phyloP scores from a whole-genome alignment of 1,140 invertebrate genomes.

The Xylocopa sonorina region DNA sequence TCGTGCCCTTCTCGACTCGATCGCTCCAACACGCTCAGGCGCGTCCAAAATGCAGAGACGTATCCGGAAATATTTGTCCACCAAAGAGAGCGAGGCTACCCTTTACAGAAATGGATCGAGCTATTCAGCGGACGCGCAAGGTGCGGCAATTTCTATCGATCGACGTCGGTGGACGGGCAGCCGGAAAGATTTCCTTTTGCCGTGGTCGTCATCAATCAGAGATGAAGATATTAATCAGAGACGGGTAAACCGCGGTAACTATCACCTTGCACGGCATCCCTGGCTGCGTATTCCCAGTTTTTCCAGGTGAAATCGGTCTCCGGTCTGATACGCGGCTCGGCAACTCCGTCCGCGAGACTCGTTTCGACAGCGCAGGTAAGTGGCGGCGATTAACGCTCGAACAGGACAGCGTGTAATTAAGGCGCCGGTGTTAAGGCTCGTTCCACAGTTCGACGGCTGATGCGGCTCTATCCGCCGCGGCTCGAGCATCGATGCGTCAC shows the following conservation, averaged over 20 bases:
- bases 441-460: slow-evolving; percentile 33
- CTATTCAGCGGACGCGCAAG: too few species aligned
- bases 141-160: too few species aligned
- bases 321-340: not conserved
- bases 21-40: too few species aligned
- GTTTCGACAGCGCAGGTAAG: slow-evolving; percentile 32
- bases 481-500: slow-evolving; percentile 58
- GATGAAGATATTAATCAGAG: not conserved
- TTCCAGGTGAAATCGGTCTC: too few species aligned
- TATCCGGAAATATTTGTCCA: too few species aligned
- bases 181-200: not conserved
- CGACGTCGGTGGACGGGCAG: too few species aligned
- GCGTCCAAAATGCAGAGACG: too few species aligned
- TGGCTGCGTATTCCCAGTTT: not conserved
- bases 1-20: too few species aligned
- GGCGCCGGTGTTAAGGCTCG: slow-evolving; percentile 39
- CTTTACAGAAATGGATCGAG: too few species aligned
- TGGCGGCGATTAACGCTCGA: slow-evolving; percentile 28
- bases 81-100: too few species aligned
- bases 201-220: not conserved
- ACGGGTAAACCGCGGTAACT: not conserved
- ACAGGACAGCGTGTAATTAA: slow-evolving; percentile 47
- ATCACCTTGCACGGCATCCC: not conserved
- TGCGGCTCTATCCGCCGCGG: slow-evolving; percentile 38
- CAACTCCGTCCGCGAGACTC: not conserved